Percentiles rank a stretch among this genome's conserved stretches.
phyloP scores from a whole-genome alignment of 2,113 vertebrate genomes.

The Perccottus glenii region DNA sequence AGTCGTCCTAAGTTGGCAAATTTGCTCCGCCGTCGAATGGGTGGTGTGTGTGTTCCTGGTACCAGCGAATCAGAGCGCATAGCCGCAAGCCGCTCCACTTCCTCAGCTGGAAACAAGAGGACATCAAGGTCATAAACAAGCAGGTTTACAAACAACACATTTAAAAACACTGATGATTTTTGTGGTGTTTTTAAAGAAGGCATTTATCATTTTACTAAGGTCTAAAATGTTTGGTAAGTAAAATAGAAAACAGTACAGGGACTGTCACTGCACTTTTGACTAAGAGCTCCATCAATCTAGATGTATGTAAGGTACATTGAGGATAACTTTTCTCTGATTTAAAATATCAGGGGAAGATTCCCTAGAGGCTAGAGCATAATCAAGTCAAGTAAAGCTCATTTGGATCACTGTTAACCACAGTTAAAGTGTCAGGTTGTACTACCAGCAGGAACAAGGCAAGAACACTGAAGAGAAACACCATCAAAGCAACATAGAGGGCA shows the following conservation, averaged over 20 bases:
- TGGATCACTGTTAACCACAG: conserved; percentile 27
- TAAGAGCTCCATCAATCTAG: conserved; percentile 6
- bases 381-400: conserved; percentile 31
- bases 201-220: not conserved
- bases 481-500: not conserved
- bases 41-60: conserved; percentile 95
- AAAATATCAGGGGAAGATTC: conserved; percentile 21
- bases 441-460: not conserved
- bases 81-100: conserved; percentile 93
- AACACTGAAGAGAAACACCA: not conserved
- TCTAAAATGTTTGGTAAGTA: not conserved
- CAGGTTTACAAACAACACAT: not conserved
- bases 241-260: not conserved
- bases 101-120: conserved; percentile 82
- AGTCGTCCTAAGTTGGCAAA: conserved; percentile 93
- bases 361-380: conserved; percentile 22
- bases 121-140: not conserved
- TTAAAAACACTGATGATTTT: not conserved
- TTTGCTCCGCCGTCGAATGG: conserved; percentile 94
- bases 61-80: conserved; percentile 98
- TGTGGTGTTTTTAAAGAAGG: not conserved
- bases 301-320: conserved; percentile 8
- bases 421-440: conserved; percentile 6
- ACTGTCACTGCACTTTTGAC: not conserved
- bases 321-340: conserved; percentile 1